Evolutionary conservation across 2,888 invertebrate genomes (phyloP), one percentile per base, ranked within the genome.

Genomic region (Pristionchus entomophagus): DNA sequence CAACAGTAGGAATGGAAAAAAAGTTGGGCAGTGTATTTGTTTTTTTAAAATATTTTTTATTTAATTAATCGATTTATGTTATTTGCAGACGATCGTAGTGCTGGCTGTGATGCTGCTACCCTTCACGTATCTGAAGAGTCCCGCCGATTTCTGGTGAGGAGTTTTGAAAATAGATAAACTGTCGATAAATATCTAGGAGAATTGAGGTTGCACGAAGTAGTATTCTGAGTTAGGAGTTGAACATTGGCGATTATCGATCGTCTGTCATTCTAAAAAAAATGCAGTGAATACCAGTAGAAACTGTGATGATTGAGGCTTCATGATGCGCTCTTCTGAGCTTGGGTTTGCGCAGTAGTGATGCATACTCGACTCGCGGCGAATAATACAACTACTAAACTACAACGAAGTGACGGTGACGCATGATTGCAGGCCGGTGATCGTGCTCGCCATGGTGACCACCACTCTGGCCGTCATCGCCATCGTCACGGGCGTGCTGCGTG

Each of bases 361-460:
- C n/a, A n/a, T n/a, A n/a, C n/a, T n/a, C n/a, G n/a, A n/a, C n/a
- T n/a, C n/a, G n/a, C n/a, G n/a, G n/a, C n/a, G n/a, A n/a, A n/a
- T n/a, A n/a, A n/a, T n/a, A n/a, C n/a, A n/a, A n/a, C n/a, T n/a
- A n/a, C n/a, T n/a, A n/a, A n/a, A n/a, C n/a, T n/a, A n/a, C n/a
- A n/a, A n/a, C n/a, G n/a, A n/a, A n/a, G n/a, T n/a, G n/a, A n/a
- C n/a, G n/a, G n/a, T n/a, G n/a, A n/a, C n/a, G n/a, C n/a, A n/a
- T 14, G 19, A n/a, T 87, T 88, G 69, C 82, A 92, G 92, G 90
- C 87, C 88, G 49, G 93, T 92, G 1, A 91, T 93, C n/a, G 92
- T 93, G 12, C 87, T 91, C 22, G 93, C 93, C 8, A 93, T 93
- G 93, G 69, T 91, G n/a, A 93, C 93, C 5, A 93, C 93, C 12